These are phyloP conservation scores for Rhagium mordax DNA, from an alignment of 2,888 invertebrate species.

Conservation along the genomic window DNA sequence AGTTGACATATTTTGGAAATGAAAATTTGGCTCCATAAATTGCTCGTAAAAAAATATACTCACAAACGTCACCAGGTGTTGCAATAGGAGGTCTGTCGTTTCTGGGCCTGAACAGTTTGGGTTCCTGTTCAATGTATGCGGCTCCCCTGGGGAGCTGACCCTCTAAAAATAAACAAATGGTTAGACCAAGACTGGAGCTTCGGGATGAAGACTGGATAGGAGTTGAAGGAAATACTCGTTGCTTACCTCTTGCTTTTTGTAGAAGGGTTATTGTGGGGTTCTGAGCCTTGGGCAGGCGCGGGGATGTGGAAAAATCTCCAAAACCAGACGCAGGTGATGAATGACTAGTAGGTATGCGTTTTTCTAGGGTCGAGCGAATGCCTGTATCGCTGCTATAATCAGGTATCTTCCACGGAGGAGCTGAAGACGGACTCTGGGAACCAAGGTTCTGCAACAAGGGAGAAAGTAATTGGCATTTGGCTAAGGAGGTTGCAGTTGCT, in stretches of 20 bases:
- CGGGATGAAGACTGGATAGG: no score
- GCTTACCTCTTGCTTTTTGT: constrained; percentile 89
- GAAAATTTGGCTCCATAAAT: no score
- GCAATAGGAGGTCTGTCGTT: constrained; percentile 73
- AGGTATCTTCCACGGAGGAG: constrained; percentile 58
- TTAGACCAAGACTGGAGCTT: no score
- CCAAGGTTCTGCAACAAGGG: constrained; percentile 45
- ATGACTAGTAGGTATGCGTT: constrained; percentile 73
- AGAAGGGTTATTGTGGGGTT: constrained; percentile 90
- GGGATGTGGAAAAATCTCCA: constrained; percentile 65
- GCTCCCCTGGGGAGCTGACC: constrained; percentile 87
- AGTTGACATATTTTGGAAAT: no score
- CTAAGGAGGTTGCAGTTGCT: not conserved
- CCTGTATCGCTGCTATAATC: constrained; percentile 56
- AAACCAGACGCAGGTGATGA: constrained; percentile 79
- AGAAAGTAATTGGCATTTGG: not conserved
- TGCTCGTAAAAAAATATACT: constrained; percentile 37
- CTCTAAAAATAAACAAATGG: constrained; percentile 74
- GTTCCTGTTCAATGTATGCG: constrained; percentile 76
- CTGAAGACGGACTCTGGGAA: constrained; percentile 46
- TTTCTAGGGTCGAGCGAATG: constrained; percentile 57
- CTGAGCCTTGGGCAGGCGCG: constrained; percentile 82
- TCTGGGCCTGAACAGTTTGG: constrained; percentile 64
- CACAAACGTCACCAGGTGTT: constrained; percentile 72
- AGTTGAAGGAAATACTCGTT: no score